Base-by-base conservation (phyloP, 2,797 vertebrate species). In the Centropyge bicolor region DNA sequence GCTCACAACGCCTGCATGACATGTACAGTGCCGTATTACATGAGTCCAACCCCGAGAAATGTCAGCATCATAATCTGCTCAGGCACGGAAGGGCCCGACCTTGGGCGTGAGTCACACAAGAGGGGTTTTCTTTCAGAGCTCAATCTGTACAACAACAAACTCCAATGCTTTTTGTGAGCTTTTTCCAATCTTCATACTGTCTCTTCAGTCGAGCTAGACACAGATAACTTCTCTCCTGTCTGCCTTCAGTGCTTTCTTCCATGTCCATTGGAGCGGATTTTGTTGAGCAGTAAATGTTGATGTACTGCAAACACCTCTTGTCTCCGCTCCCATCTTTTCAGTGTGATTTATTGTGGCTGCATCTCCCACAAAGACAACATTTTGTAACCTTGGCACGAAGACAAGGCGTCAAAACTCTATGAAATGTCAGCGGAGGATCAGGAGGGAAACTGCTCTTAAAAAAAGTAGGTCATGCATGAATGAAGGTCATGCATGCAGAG, bases 31-130 rank as follows among this genome's bases (percentile, higher is more conserved):
- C 51, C 19, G 49, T 68, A 41, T 22, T 74, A 38, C 70, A 83
- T 62, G 40, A 80, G 24, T 56, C 52, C 27, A 71, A 72, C n/a
- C 41, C 46, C 19, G 4, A 71, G 46, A 85, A 82, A 86, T 78
- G 67, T 71, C 41, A 17, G 56, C 64, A 31, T 41, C 22, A 57
- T 57, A 55, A 57, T 76, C 75, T 69, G 41, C 70, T 67, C 66
- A 80, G 56, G 45, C 68, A 2, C n/a, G 78, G 19, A 16, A 74
- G 74, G 66, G 52, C 11, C 64, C 57, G 68, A 56, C 17, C 41
- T 48, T 7, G 81, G 64, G 59, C 0, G 3, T 55, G 70, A 68
- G 46, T 74, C 78, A 80, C 27, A 60, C 63, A 70, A 41, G 14
- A 70, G 20, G 27, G 48, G 8, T 74, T 78, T 83, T 57, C 61